Evolutionary conservation across 2,113 vertebrate genomes (phyloP).

Genomic region (Trinectes maculatus): DNA sequence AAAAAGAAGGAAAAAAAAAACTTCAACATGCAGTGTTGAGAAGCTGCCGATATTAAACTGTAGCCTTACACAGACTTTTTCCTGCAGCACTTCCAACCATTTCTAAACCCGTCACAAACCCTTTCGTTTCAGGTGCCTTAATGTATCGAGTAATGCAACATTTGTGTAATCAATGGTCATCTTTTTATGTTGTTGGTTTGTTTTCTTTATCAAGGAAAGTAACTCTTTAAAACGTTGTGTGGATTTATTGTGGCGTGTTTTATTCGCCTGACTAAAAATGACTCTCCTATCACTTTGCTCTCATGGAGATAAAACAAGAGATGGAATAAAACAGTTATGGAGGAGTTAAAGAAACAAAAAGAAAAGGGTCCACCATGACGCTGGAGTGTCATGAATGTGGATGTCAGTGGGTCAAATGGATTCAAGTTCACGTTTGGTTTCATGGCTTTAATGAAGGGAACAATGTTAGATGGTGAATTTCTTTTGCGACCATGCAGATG

Average conservation of each 20-base stretch:
- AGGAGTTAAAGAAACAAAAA: slow-evolving; percentile 26
- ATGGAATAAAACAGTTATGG: slow-evolving; percentile 54
- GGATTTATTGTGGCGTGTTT: slow-evolving; percentile 85
- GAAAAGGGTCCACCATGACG: slow-evolving; percentile 39
- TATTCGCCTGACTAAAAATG: slow-evolving; percentile 76
- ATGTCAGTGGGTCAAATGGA: slow-evolving; percentile 73
- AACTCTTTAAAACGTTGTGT: slow-evolving; percentile 77
- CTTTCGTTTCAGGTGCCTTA: slow-evolving; percentile 73
- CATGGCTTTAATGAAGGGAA: slow-evolving; percentile 91
- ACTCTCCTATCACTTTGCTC: slow-evolving; percentile 68
- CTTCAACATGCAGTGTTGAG: background rate
- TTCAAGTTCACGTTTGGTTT: slow-evolving; percentile 79
- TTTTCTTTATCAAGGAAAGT: slow-evolving; percentile 73
- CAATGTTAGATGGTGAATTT: slow-evolving; percentile 72
- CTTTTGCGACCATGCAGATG: slow-evolving; percentile 74
- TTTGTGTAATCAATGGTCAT: slow-evolving; percentile 83
- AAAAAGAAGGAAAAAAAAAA: too few relatives aligned
- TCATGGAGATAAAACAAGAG: slow-evolving; percentile 57
- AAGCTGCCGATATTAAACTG: slow-evolving; percentile 20
- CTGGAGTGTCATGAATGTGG: slow-evolving; percentile 73
- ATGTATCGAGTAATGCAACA: slow-evolving; percentile 66
- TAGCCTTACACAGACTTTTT: slow-evolving; percentile 47
- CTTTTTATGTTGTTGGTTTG: slow-evolving; percentile 73
- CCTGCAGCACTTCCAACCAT: slow-evolving; percentile 31
- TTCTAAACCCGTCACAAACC: slow-evolving; percentile 72